Percentiles rank a stretch among this genome's conserved stretches.
These are phyloP conservation scores for Phylloscopus trochilus DNA, from an alignment of 2,113 vertebrate genomes.

Conservation along the genomic window DNA sequence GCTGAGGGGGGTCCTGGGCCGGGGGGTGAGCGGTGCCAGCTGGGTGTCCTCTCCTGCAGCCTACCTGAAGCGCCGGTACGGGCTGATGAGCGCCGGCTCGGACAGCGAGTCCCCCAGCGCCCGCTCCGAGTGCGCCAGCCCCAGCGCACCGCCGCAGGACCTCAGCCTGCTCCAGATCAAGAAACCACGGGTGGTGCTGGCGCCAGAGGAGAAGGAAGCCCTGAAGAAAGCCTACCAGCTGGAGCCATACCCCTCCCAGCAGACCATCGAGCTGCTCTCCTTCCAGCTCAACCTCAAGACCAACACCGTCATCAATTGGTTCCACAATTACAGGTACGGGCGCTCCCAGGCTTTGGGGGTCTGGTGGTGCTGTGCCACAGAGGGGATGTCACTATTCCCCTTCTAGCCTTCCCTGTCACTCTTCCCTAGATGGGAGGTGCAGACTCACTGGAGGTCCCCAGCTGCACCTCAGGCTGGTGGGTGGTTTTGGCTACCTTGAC, in stretches of 20 bases:
- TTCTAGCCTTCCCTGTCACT: not conserved
- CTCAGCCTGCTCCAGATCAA: slow-evolving; percentile 90
- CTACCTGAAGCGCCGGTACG: slow-evolving; percentile 93
- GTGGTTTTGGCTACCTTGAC: not conserved
- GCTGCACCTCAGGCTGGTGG: too few relatives aligned
- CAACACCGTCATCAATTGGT: slow-evolving; percentile 99
- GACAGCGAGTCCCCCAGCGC: slow-evolving; percentile 90
- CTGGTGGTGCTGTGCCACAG: not conserved
- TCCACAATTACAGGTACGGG: slow-evolving; percentile 94
- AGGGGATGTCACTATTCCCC: not conserved
- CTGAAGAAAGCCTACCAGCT: slow-evolving; percentile 91
- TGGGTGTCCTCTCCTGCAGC: slow-evolving; percentile 71
- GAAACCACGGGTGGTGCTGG: slow-evolving; percentile 93
- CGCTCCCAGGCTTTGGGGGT: fast-evolving
- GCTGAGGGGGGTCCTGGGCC: fast-evolving
- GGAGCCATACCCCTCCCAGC: slow-evolving; percentile 97
- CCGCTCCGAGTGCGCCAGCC: slow-evolving; percentile 89
- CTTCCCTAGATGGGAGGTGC: not conserved
- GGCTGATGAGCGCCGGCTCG: slow-evolving; percentile 87
- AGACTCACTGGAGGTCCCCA: not conserved
- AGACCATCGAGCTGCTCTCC: slow-evolving; percentile 94
- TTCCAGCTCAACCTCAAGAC: slow-evolving; percentile 95
- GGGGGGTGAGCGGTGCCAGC: not conserved
- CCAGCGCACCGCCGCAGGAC: slow-evolving; percentile 80
- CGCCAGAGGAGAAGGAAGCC: slow-evolving; percentile 92